Evolutionary conservation across 1,140 invertebrate species (phyloP).

Genomic region (Drosophila rufa): DNA sequence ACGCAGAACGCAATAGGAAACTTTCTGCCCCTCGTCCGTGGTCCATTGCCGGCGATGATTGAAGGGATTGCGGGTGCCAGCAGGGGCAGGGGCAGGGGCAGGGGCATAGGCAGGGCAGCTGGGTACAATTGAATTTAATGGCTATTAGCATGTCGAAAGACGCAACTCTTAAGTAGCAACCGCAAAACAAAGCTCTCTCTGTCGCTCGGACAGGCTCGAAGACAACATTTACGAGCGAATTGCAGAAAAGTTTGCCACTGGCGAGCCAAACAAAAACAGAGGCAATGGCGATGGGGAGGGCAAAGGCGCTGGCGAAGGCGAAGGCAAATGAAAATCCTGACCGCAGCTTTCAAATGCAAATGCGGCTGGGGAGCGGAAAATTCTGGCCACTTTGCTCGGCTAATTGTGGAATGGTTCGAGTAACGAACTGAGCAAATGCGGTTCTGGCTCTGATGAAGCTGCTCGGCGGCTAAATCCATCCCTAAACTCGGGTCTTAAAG

Average conservation of each 20-base stretch:
- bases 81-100: not conserved
- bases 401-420: slow-evolving; percentile 41
- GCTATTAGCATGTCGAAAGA: slow-evolving; percentile 73
- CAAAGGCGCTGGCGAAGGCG: no score
- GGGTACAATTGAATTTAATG: slow-evolving; percentile 69
- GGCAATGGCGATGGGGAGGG: not conserved
- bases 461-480: not conserved
- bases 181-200: slow-evolving; percentile 64
- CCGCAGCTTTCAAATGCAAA: slow-evolving; percentile 55
- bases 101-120: no score
- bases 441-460: slow-evolving; percentile 16
- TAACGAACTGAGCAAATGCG: slow-evolving; percentile 45
- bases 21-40: slow-evolving; percentile 21
- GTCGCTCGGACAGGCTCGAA: slow-evolving; percentile 19
- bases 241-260: slow-evolving; percentile 47
- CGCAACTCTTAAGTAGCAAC: slow-evolving; percentile 59
- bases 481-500: slow-evolving; percentile 31
- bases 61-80: slow-evolving; percentile 19
- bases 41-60: slow-evolving; percentile 35
- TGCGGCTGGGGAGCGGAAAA: slow-evolving; percentile 49
- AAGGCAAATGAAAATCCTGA: slow-evolving; percentile 42
- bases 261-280: slow-evolving; percentile 25
- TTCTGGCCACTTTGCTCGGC: slow-evolving; percentile 47
- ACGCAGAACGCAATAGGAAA: slow-evolving; percentile 49
- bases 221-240: slow-evolving; percentile 60